phyloP scores from a whole-genome alignment of 2,888 invertebrate genomes.

The Heliconius sara region DNA sequence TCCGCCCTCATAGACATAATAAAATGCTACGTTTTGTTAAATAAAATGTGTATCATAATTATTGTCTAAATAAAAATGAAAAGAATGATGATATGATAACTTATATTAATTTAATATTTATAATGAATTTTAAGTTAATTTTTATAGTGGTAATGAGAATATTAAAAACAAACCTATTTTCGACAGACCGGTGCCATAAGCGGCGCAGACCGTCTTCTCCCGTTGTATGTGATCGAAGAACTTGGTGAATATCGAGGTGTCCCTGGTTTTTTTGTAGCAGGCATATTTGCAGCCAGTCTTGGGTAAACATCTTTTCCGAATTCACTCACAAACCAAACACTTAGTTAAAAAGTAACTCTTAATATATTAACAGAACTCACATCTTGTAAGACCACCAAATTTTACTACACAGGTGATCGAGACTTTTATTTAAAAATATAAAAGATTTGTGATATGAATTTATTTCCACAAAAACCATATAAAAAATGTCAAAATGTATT shows the following conservation, averaged over 20 bases:
- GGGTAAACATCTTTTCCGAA: conserved; percentile 85
- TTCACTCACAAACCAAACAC: not conserved
- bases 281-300: conserved; percentile 97
- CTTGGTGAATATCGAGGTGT: conserved; percentile 90
- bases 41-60: not conserved
- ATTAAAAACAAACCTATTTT: conserved; percentile 25
- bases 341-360: not conserved
- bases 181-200: conserved; percentile 85
- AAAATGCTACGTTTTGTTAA: not conserved
- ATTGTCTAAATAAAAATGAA: not conserved
- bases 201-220: conserved; percentile 92
- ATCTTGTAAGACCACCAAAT: no score
- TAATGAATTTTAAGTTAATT: no score
- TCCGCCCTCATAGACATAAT: no score
- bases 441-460: no score
- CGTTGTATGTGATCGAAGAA: conserved; percentile 93
- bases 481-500: not conserved
- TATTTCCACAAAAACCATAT: not conserved
- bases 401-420: no score
- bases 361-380: no score
- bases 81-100: not conserved
- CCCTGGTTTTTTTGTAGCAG: conserved; percentile 97
- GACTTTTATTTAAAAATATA: no score
- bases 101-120: not conserved
- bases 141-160: not conserved